Evolutionary conservation across 2,888 invertebrate genomes (phyloP).

Genomic region (Temnothorax rugatulus): DNA sequence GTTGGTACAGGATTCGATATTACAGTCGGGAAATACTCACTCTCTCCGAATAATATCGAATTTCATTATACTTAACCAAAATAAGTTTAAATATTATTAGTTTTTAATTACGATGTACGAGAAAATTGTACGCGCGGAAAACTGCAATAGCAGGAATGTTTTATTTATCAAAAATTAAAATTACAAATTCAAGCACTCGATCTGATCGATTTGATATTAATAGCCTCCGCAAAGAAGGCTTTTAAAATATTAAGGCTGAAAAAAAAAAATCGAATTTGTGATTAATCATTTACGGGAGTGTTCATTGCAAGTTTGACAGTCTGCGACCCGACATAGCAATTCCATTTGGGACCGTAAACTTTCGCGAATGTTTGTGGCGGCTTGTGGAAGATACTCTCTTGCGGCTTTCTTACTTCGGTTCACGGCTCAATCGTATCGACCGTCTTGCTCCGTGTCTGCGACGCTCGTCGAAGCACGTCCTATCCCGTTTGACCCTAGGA

Average conservation of each 20-base stretch:
- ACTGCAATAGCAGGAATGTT: background rate
- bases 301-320: conserved; percentile 3
- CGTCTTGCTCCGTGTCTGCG: conserved; percentile 56
- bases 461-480: conserved; percentile 58
- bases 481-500: conserved; percentile 77
- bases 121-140: background rate
- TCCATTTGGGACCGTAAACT: conserved; percentile 31
- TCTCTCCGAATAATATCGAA: background rate
- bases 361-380: background rate
- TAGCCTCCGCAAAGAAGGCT: too few relatives aligned
- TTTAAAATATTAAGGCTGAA: too few relatives aligned
- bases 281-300: conserved; percentile 2
- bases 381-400: background rate
- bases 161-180: background rate
- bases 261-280: background rate
- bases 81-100: background rate
- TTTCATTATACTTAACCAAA: background rate
- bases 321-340: conserved; percentile 8
- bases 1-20: background rate
- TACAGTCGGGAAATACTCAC: background rate
- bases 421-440: conserved; percentile 60
- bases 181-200: background rate
- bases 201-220: background rate
- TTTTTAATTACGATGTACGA: background rate
- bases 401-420: conserved; percentile 34